Evolutionary conservation across 2,797 vertebrate species (phyloP).

Genomic region (Epinephelus malabaricus): DNA sequence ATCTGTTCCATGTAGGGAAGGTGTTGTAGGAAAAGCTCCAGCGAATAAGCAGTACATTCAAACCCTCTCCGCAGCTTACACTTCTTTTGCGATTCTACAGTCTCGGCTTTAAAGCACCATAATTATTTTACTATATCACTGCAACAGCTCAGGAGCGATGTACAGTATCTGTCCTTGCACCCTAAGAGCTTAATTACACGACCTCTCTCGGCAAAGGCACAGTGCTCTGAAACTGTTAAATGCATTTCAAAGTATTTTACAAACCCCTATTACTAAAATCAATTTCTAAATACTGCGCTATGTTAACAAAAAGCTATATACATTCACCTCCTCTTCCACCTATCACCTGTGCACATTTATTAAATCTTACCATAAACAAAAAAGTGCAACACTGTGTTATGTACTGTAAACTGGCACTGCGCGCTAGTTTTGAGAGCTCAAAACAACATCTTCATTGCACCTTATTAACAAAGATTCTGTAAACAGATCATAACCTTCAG

Average conservation of each 20-base stretch:
- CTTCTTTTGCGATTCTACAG: conserved; percentile 28
- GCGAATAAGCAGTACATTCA: conserved; percentile 50
- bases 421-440: conserved; percentile 20
- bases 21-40: conserved; percentile 36
- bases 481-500: conserved; percentile 72
- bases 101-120: conserved; percentile 35
- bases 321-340: conserved; percentile 7
- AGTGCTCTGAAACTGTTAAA: conserved; percentile 28
- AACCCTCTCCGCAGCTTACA: conserved; percentile 4
- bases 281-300: conserved; percentile 4
- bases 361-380: conserved; percentile 9
- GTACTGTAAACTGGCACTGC: conserved; percentile 22
- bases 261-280: conserved; percentile 10
- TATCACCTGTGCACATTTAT: neutral
- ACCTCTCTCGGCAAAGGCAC: conserved; percentile 43
- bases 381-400: conserved; percentile 28
- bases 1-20: conserved; percentile 45
- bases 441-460: conserved; percentile 33
- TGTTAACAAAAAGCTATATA: conserved; percentile 3
- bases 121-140: conserved; percentile 34
- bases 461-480: conserved; percentile 55
- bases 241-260: conserved; percentile 22
- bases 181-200: conserved; percentile 34
- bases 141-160: conserved; percentile 20
- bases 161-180: conserved; percentile 17